Percentiles rank a stretch among this genome's conserved stretches.
phyloP scores from a whole-genome alignment of 2,888 invertebrate species.

The Neria commutata region DNA sequence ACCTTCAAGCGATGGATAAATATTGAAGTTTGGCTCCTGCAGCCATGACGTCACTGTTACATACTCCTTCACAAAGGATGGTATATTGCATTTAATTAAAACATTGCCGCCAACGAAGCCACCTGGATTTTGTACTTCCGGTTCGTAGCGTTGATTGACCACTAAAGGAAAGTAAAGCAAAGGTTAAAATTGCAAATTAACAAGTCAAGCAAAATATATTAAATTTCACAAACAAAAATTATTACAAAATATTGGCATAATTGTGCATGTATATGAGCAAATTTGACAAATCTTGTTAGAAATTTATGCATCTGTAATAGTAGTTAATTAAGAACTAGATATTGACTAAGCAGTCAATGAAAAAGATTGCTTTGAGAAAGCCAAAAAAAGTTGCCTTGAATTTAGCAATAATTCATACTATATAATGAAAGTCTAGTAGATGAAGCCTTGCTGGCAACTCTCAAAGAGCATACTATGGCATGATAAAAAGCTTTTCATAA shows the following conservation, averaged over 20 bases:
- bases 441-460: too few species aligned
- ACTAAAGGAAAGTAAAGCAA: constrained; percentile 49
- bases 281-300: too few species aligned
- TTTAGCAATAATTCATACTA: too few species aligned
- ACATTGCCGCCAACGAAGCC: constrained; percentile 66
- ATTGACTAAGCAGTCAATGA: neutral
- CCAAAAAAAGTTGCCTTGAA: too few species aligned
- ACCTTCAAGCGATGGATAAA: constrained; percentile 65
- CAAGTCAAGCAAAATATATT: neutral
- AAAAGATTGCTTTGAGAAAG: neutral
- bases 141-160: constrained; percentile 66
- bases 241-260: too few species aligned
- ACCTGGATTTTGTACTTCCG: constrained; percentile 67
- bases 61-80: constrained; percentile 66
- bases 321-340: too few species aligned
- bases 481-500: too few species aligned
- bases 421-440: too few species aligned
- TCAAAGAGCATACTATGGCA: too few species aligned
- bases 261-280: too few species aligned
- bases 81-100: constrained; percentile 66
- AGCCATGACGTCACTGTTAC: constrained; percentile 67
- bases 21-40: constrained; percentile 66
- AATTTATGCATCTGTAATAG: too few species aligned
- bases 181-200: neutral
- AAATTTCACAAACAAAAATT: neutral